Base-by-base conservation (phyloP, 2,113 vertebrate species). In the Lynx canadensis region DNA sequence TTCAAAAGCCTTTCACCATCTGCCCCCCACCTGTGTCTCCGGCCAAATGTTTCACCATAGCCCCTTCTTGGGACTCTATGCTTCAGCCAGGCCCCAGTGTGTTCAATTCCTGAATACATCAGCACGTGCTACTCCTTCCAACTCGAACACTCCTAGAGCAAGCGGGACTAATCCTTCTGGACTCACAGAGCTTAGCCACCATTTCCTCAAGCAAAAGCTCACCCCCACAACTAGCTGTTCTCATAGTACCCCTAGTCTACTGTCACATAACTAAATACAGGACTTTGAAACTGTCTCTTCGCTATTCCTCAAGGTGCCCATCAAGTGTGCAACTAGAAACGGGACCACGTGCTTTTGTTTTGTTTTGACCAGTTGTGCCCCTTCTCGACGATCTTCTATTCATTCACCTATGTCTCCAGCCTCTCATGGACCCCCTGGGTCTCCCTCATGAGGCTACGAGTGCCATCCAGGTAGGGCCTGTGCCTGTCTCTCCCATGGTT, bases 1-100 rank as follows among this genome's bases (percentile, higher is more conserved):
- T 89, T 78, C 10, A 89, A 97, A 82, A 78, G 31, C 48, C 25
- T 78, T 91, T 90, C 25, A 41, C 65, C 81, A 23, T 97, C 31
- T 48, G 65, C 71, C 76, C 94, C 36, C 57, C 8, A 16, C n/a
- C 81, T 63, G 48, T 76, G 87, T 94, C 57, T 88, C 60, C 36
- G 65, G 79, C 18, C 60, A 45, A 82, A 48, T 36, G 93, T 89
- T 89, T 93, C 21, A 84, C 88, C 85, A 73, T 2, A 57, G 41
- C 9, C 48, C 84, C 68, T 89, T 57, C 57, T 21, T 69, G 50
- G 50, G 69, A 84, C 65, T 84, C 94, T 29, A 31, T 29, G 63
- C 88, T 88, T 94, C 25, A 63, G n/a, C 69, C 80, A 65, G 15
- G 11, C 31, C 29, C 14, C 55, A 83, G 71, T 31, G 66, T 55